phyloP scores from a whole-genome alignment of 2,888 invertebrate species.

The Amphipyra berbera region DNA sequence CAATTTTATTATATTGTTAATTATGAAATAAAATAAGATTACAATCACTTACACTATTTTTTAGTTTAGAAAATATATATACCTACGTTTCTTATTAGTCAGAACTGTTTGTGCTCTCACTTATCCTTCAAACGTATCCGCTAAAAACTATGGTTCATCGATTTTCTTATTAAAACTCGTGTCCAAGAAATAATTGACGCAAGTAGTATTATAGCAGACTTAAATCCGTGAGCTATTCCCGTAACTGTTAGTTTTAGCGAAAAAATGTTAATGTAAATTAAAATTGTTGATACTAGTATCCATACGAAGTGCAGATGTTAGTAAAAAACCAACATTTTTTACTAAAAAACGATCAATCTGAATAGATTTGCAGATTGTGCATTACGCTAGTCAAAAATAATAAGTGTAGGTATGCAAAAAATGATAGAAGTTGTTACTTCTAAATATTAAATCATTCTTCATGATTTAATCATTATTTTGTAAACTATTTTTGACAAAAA shows the following conservation, averaged over 20 bases:
- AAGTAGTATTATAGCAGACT: too few species aligned
- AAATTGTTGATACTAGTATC: constrained; percentile 10
- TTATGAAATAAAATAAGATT: too few species aligned
- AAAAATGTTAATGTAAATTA: constrained; percentile 14
- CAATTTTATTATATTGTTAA: too few species aligned
- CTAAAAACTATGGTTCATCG: constrained; percentile 25
- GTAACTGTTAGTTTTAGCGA: background rate
- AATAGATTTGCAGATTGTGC: constrained; percentile 12
- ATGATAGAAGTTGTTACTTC: too few species aligned
- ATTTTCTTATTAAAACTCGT: constrained; percentile 34
- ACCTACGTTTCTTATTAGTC: too few species aligned
- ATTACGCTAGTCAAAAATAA: background rate
- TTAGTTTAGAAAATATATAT: too few species aligned
- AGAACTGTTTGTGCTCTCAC: background rate
- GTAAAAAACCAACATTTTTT: constrained; percentile 21
- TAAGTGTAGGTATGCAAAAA: too few species aligned
- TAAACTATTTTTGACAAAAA: too few species aligned
- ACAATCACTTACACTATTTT: too few species aligned
- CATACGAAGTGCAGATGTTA: constrained; percentile 33
- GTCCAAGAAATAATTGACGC: constrained; percentile 2
- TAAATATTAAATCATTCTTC: too few species aligned
- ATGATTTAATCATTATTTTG: too few species aligned
- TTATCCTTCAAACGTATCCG: background rate
- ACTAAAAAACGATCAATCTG: constrained; percentile 1
- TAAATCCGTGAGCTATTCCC: constrained; percentile 25